These are phyloP conservation scores for Anguilla pacifica DNA, from an alignment of 2,797 vertebrate species.

Conservation along the genomic window DNA sequence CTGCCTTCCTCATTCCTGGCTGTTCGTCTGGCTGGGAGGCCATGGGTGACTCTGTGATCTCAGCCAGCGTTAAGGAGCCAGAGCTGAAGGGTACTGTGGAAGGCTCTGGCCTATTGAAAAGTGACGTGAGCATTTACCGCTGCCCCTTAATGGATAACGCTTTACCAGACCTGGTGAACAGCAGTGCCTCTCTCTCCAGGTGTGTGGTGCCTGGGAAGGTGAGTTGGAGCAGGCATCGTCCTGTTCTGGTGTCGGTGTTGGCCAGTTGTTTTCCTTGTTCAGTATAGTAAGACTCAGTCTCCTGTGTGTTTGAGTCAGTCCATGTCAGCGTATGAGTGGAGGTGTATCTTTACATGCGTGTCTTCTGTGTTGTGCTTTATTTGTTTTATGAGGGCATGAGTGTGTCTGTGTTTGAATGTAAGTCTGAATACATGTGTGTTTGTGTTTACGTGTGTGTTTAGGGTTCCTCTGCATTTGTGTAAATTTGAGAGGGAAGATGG, in stretches of 20 bases:
- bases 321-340: not conserved
- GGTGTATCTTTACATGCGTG: not conserved
- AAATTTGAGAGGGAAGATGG: constrained; percentile 41
- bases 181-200: constrained; percentile 30
- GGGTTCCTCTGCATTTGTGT: constrained; percentile 13
- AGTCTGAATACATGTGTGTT: not conserved
- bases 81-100: constrained; percentile 11
- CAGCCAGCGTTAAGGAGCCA: constrained; percentile 40
- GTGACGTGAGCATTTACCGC: not conserved
- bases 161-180: constrained; percentile 52
- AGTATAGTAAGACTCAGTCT: not conserved
- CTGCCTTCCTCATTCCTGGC: constrained; percentile 47
- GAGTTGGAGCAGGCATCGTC: constrained; percentile 45
- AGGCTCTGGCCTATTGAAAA: constrained; percentile 12
- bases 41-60: constrained; percentile 39
- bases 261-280: not conserved
- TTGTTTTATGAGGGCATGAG: not conserved
- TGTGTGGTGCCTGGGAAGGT: constrained; percentile 44
- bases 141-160: constrained; percentile 40
- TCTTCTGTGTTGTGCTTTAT: not conserved
- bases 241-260: constrained; percentile 26
- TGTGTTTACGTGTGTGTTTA: not conserved
- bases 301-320: not conserved
- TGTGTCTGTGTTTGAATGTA: not conserved
- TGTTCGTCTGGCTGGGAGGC: constrained; percentile 36